Base-by-base conservation (phyloP, 2,797 vertebrate genomes). In the Pipistrellus pygmaeus region DNA sequence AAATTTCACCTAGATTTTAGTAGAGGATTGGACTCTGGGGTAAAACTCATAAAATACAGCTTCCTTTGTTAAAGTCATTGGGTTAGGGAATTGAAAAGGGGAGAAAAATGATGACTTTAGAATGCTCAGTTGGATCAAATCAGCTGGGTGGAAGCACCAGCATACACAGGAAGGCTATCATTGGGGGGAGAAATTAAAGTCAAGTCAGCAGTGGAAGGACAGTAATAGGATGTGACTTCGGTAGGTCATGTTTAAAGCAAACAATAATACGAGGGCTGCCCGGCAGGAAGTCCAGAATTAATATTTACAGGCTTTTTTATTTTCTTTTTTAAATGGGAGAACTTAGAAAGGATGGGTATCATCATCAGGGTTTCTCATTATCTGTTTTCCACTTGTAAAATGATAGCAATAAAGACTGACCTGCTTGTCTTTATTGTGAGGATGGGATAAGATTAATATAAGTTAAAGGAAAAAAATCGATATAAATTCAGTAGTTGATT, bases 81-180 rank as follows among this genome's bases (percentile, higher is more conserved):
- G 48, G 81, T 96, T 76, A 13, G 96, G 85, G 93, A 96, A 41
- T 88, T 7, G 41, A 96, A 89, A 95, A 94, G 85, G 32, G 48
- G 92, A 78, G 86, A 93, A 32, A 35, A 83, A 88, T 88, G 51
- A 7, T 20, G 35, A 12, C 68, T 75, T 90, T 78, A 69, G 95
- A 96, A 95, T 96, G 85, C 57, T 95, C 75, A 73, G 72, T 68
- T 78, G 92, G 35, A 2, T 91, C 80, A 94, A 83, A 85, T 51
- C 0, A 9, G 85, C 86, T 91, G 94, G 81, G 55, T 92, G 85
- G 81, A 96, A 92, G 30, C 21, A 20, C 0, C 4, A 53, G 73
- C 57, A 53, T 30, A 72, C 85, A 89, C 83, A 78, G 77, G 93
- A 96, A 96, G 77, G 88, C 73, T 76, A 6, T 38, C 72, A 44